These are phyloP conservation scores for Myathropa florea DNA, from an alignment of 2,888 invertebrate species.

Conservation along the genomic window DNA sequence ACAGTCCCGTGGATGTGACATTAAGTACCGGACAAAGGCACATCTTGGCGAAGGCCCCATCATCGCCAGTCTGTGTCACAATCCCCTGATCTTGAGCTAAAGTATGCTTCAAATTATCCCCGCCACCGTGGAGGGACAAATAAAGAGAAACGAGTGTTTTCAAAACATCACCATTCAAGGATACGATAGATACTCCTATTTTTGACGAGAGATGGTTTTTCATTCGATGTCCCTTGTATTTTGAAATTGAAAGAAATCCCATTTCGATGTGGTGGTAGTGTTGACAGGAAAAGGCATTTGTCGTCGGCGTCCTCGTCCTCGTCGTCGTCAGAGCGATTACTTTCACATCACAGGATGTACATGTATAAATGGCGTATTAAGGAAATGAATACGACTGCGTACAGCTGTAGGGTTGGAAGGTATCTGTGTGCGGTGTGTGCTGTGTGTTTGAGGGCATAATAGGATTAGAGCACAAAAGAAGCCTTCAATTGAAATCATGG, in stretches of 20 bases:
- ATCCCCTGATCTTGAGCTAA: conserved; percentile 7
- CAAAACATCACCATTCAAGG: conserved; percentile 10
- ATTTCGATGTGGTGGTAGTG: conserved; percentile 1
- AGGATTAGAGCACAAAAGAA: background rate
- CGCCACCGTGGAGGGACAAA: background rate
- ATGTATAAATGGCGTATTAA: conserved; percentile 13
- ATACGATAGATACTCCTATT: background rate
- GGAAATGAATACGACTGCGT: background rate
- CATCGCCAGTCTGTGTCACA: conserved; percentile 12
- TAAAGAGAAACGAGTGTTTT: conserved; percentile 9
- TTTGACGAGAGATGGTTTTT: background rate
- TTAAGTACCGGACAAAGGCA: conserved; percentile 8
- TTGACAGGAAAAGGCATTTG: conserved; percentile 38
- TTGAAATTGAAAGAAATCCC: conserved; percentile 27
- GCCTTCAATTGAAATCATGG: background rate
- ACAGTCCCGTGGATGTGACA: conserved; percentile 5
- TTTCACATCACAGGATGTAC: conserved; percentile 5
- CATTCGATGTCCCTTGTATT: background rate
- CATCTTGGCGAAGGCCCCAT: background rate
- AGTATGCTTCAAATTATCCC: conserved; percentile 37
- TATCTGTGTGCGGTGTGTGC: background rate
- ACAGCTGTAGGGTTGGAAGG: too few species aligned
- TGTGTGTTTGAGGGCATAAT: background rate
- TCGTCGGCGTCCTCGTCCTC: background rate
- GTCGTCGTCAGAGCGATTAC: conserved; percentile 28